Percentiles rank a stretch among this genome's conserved stretches.
Evolutionary conservation across 1,140 invertebrate species (phyloP).

Genomic region (Drosophila novamexicana): DNA sequence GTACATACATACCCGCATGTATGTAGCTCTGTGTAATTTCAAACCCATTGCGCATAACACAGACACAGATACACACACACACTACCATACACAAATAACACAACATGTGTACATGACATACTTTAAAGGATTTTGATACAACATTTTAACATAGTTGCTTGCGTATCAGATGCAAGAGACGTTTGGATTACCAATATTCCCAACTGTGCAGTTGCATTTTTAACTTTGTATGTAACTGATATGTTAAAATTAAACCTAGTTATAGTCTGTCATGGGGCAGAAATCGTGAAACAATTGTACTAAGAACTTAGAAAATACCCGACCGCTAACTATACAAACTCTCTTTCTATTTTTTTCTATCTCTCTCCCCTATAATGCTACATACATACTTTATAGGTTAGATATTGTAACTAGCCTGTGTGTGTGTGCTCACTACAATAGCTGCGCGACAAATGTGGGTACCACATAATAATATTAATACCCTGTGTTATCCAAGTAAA

Average conservation of each 20-base stretch:
- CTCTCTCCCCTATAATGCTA: conserved; percentile 65
- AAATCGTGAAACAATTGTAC: conserved; percentile 27
- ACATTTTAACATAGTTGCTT: conserved; percentile 62
- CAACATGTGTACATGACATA: conserved; percentile 33
- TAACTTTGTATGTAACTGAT: conserved; percentile 68
- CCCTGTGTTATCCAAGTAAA: conserved; percentile 33
- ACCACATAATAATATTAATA: conserved; percentile 30
- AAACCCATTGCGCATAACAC: conserved; percentile 8
- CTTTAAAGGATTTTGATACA: conserved; percentile 66
- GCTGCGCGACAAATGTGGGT: conserved; percentile 37
- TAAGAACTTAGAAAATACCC: conserved; percentile 55
- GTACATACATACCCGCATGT: conserved; percentile 14
- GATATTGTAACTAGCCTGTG: conserved; percentile 72
- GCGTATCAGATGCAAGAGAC: conserved; percentile 14
- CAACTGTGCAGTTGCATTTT: conserved; percentile 56
- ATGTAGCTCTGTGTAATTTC: conserved; percentile 12
- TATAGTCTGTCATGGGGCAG: conserved; percentile 55
- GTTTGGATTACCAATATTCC: conserved; percentile 14
- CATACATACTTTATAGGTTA: conserved; percentile 75
- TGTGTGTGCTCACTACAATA: conserved; percentile 32
- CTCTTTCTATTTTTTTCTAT: conserved; percentile 79
- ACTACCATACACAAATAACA: conserved; percentile 17
- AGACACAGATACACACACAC: conserved; percentile 26
- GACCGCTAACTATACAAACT: conserved; percentile 75
- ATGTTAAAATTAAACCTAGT: conserved; percentile 52